These are phyloP conservation scores for Istiophorus platypterus DNA, from an alignment of 2,113 vertebrate species.

Conservation along the genomic window DNA sequence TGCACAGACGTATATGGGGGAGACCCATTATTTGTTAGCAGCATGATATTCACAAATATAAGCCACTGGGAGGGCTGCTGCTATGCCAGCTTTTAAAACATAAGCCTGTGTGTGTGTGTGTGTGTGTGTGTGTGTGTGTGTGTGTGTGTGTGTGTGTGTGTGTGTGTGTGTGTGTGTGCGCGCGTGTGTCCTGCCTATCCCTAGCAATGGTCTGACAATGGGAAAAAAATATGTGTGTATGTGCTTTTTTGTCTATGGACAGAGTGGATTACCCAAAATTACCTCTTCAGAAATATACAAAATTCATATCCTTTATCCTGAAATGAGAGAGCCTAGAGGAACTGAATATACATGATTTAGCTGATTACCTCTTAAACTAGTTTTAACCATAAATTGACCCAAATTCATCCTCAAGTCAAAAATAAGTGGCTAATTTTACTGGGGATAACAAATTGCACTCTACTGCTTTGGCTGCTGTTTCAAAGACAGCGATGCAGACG, in stretches of 20 bases:
- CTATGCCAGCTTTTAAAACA: conserved; percentile 50
- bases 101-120: background rate
- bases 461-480: background rate
- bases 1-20: background rate
- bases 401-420: background rate
- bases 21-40: conserved; percentile 46
- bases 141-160: background rate
- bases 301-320: background rate
- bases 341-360: background rate
- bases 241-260: background rate
- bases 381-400: background rate
- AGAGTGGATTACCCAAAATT: background rate
- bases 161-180: background rate
- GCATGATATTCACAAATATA: conserved; percentile 45
- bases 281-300: background rate
- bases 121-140: background rate
- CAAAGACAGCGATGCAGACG: background rate
- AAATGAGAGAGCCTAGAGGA: background rate
- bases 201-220: background rate
- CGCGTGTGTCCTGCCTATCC: background rate
- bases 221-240: background rate
- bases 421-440: background rate
- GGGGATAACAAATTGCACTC: conserved; percentile 2
- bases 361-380: background rate
- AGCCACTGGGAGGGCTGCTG: conserved; percentile 9